These are phyloP conservation scores for Ostrea denselamellosa DNA, from an alignment of 1,140 invertebrate genomes.

Conservation along the genomic window DNA sequence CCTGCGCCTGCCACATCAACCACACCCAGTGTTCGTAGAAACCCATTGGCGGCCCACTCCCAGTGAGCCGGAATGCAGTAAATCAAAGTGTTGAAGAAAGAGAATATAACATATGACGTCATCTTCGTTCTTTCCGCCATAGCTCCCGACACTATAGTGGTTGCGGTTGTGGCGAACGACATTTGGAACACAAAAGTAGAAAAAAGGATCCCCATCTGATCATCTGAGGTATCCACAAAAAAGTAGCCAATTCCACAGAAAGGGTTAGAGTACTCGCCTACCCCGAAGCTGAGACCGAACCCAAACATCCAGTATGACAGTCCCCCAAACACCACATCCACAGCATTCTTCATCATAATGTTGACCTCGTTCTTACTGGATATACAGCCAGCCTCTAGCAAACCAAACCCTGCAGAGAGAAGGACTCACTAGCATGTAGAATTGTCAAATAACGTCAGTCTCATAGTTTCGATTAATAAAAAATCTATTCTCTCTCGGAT, in stretches of 20 bases:
- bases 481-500: no score
- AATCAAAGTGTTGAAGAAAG: slow-evolving; percentile 83
- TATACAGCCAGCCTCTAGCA: slow-evolving; percentile 82
- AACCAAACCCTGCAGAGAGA: slow-evolving; percentile 77
- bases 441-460: no score
- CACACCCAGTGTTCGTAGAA: slow-evolving; percentile 61
- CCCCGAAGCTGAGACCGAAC: slow-evolving; percentile 93
- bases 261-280: slow-evolving; percentile 83
- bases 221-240: slow-evolving; percentile 78
- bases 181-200: slow-evolving; percentile 73
- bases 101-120: slow-evolving; percentile 81
- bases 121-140: slow-evolving; percentile 83
- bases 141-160: slow-evolving; percentile 80
- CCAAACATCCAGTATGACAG: slow-evolving; percentile 97
- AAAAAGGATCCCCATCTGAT: slow-evolving; percentile 75
- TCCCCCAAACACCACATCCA: slow-evolving; percentile 90
- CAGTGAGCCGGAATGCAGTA: slow-evolving; percentile 97
- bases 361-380: slow-evolving; percentile 82
- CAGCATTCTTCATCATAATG: slow-evolving; percentile 83
- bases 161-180: slow-evolving; percentile 75
- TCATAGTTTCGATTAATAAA: no score
- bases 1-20: slow-evolving; percentile 86
- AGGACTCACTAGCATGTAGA: background rate
- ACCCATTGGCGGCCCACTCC: slow-evolving; percentile 80
- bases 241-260: slow-evolving; percentile 83